Evolutionary conservation across 2,888 invertebrate species (phyloP), one percentile per base, ranked within the genome.

Genomic region (Furcula furcula): DNA sequence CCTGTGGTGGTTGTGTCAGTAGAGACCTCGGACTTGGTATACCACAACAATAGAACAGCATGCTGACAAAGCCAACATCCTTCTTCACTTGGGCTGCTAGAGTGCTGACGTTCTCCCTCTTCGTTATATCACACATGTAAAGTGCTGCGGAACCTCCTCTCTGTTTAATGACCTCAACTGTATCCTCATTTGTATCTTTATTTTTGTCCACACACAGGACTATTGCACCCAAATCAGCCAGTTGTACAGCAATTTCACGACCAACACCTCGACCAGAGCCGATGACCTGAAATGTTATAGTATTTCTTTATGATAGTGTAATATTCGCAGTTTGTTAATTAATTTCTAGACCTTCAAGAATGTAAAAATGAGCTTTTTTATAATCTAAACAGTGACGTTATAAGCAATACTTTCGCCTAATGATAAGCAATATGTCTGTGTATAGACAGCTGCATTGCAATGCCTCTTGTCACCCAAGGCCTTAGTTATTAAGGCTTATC

Each of bases 191-290:
- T 29, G 72, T 86, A 2, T 53, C 58, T 34, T 80, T 73, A 58
- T 93, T 91, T 29, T 92, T 88, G 61, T 94, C 94, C 40, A 94
- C 91, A 44, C 94, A 92, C 1, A 94, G 88, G 1, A 94, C 89
- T 29, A 73, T 84, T 1, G 91, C 91, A 23, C 91, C 91, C 13
- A 90, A 70, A 7, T 77, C 76, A 1, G 91, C 89, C 35, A 93
- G 66, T 55, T 92, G 91, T 39, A 91, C 73, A 0, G 92, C 91
- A 41, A 93, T 72, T 62, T 93, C 91, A 36, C 90, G 85, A 0
- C 94, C 94, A 3, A 94, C 86, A 9, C 93, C 93, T 54, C 91
- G 81, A 25, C 93, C 93, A 23, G 93, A 90, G n/a, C 94, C 94
- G 33, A 94, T 91, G 7, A 94, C 85, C 92, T 92, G 58, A 27